Evolutionary conservation across 2,888 invertebrate species (phyloP).

Genomic region (Harpalus rubripes): DNA sequence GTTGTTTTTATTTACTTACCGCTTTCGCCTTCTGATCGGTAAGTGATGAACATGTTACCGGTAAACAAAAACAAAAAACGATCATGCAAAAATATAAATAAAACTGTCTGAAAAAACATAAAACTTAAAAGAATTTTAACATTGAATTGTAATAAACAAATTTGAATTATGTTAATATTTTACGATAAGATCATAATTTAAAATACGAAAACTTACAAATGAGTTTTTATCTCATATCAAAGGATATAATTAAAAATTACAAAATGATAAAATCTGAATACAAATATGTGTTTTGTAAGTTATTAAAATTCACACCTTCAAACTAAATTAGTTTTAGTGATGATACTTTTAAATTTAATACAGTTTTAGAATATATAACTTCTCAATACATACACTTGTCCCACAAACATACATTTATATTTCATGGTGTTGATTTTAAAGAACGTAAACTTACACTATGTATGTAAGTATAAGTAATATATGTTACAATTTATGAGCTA

Average conservation of each 20-base stretch:
- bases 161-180: neutral
- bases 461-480: neutral
- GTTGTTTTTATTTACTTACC: too few relatives aligned
- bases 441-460: slow-evolving; percentile 14
- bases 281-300: slow-evolving; percentile 8
- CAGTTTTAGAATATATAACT: neutral
- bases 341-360: neutral
- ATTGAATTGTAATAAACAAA: too few relatives aligned
- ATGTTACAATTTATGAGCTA: slow-evolving; percentile 23
- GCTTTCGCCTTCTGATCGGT: too few relatives aligned
- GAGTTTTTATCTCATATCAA: slow-evolving; percentile 6
- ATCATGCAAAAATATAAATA: too few relatives aligned
- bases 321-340: neutral
- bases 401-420: slow-evolving; percentile 45
- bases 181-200: slow-evolving; percentile 12
- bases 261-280: neutral
- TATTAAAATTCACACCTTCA: neutral
- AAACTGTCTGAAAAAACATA: too few relatives aligned
- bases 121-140: too few relatives aligned
- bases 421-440: slow-evolving; percentile 30
- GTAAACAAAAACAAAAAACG: too few relatives aligned
- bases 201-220: slow-evolving; percentile 4
- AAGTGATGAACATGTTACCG: too few relatives aligned
- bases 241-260: slow-evolving; percentile 9
- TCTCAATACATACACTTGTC: slow-evolving; percentile 22